Base-by-base conservation (phyloP, 35 echinoderm and acorn worm genomes). In the Acanthaster planci region DNA sequence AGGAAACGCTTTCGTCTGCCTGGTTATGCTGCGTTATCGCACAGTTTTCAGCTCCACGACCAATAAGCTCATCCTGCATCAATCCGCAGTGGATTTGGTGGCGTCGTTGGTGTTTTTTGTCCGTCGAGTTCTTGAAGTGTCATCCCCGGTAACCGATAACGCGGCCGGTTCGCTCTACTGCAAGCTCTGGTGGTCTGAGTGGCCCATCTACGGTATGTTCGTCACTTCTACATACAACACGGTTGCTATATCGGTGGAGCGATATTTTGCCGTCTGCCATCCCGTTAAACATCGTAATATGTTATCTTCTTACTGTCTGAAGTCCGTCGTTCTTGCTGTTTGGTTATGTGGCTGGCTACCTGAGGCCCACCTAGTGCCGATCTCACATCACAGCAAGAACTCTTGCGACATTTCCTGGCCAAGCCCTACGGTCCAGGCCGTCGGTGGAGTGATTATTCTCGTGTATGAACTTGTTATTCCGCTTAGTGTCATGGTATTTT, bases 61-160 rank as follows among this genome's bases (percentile, higher is more conserved):
- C n/a, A 89, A 89, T 76, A 37, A 89, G 16, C 76, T 93, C 26
- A 93, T 93, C 55, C 54, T 93, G 10, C 88, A 93, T 44, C 91
- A 93, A 44, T 81, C 91, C 0, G 37, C 88, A 26, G 84, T 93
- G 60, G 86, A 93, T 76, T 93, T 93, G 19, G n/a, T 85, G 2
- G 81, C 79, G 21, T 59, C 91, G 5, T 88, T 84, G 7, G 79
- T 93, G 52, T 89, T 85, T 38, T 50, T 85, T 14, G 15, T 88
- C 26, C 51, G 80, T 23, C 86, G 81, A 4, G 55, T 93, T 30
- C 80, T 59, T 38, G 86, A 51, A 39, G 38, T 57, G 0, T 40
- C 80, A 15, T 21, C 84, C 1, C 32, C 38, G 34, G 55, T 26
- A 16, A 39, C 79, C 4, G 56, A 75, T n/a, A 76, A 52, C 17